Evolutionary conservation across 2,888 invertebrate species (phyloP).

Genomic region (Vannuccia rotundouncinata): DNA sequence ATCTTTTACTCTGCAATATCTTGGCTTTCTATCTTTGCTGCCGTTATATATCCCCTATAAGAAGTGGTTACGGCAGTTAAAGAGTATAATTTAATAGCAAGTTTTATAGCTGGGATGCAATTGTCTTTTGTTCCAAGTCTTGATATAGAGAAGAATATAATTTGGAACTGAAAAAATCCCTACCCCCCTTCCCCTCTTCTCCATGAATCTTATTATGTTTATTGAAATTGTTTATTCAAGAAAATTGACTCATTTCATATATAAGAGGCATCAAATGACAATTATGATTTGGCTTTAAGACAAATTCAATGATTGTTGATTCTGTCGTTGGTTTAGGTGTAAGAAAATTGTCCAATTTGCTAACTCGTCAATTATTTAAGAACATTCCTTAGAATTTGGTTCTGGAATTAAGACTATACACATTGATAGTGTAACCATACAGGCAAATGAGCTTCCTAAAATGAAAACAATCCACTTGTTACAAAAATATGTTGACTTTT

Average conservation of each 20-base stretch:
- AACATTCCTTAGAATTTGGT: not conserved
- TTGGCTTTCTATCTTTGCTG: not conserved
- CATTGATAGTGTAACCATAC: not conserved
- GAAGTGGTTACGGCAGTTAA: not conserved
- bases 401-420: not conserved
- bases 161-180: not conserved
- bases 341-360: not conserved
- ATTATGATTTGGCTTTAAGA: not conserved
- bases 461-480: slow-evolving; percentile 4
- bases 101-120: not conserved
- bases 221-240: not conserved
- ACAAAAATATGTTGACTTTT: slow-evolving; percentile 3
- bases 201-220: not conserved
- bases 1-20: not conserved
- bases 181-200: not conserved
- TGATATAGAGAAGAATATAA: not conserved
- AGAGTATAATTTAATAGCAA: not conserved
- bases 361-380: not conserved
- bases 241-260: slow-evolving; percentile 15
- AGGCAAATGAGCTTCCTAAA: not conserved
- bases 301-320: not conserved
- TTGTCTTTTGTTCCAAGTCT: not conserved
- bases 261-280: not conserved
- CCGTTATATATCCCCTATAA: not conserved
- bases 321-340: not conserved